Percentiles rank a stretch among this genome's conserved stretches.
Conservation (phyloP, 2,113 vertebrate genomes). For the Gadus macrocephalus region DNA sequence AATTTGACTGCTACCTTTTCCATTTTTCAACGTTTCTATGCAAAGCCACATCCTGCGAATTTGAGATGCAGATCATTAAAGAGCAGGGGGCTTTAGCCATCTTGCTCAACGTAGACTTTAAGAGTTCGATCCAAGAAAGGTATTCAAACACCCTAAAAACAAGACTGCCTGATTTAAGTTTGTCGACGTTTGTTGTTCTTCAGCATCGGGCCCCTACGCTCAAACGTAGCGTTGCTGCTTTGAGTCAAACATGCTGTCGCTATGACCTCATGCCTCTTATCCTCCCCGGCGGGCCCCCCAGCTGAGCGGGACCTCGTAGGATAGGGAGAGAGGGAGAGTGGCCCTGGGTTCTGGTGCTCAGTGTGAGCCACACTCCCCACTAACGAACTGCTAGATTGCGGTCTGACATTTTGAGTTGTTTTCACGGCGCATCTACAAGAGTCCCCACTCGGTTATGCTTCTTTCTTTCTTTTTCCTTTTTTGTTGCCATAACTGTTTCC, state of each 20-base stretch:
- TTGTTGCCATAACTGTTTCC: too few species aligned
- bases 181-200: too few species aligned
- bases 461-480: too few species aligned
- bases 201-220: too few species aligned
- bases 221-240: neutral
- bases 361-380: slow-evolving; percentile 35
- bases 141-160: too few species aligned
- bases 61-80: too few species aligned
- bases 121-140: too few species aligned
- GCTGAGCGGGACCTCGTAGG: neutral
- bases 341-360: slow-evolving; percentile 41
- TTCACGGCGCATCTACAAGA: slow-evolving; percentile 12
- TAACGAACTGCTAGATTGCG: slow-evolving; percentile 21
- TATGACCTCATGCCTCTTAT: slow-evolving; percentile 45
- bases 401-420: slow-evolving; percentile 43
- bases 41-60: too few species aligned
- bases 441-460: too few species aligned
- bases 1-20: neutral
- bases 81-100: too few species aligned
- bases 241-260: slow-evolving; percentile 12
- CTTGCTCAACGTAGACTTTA: too few species aligned
- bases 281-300: slow-evolving; percentile 6
- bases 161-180: too few species aligned
- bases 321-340: neutral
- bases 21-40: neutral